Percentiles rank a stretch among this genome's conserved stretches.
These are phyloP conservation scores for Mycetomoellerius zeteki DNA, from an alignment of 1,140 invertebrate species.

Conservation along the genomic window DNA sequence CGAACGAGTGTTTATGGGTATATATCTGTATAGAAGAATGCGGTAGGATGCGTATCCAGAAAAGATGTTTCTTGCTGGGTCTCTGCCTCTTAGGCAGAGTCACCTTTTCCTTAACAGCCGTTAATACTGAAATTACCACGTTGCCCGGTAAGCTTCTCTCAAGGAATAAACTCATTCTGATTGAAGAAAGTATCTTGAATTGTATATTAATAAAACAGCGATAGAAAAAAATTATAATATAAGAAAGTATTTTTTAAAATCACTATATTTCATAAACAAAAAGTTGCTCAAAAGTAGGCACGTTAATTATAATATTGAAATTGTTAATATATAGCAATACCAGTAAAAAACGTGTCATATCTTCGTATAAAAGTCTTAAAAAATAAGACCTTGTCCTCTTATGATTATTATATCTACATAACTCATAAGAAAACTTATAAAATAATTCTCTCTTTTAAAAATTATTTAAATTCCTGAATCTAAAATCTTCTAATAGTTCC, in stretches of 20 bases:
- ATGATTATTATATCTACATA: not conserved
- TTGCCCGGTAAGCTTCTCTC: constrained; percentile 55
- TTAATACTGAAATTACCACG: constrained; percentile 50
- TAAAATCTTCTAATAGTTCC: too few relatives aligned
- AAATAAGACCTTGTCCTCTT: not conserved
- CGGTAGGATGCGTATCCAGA: constrained; percentile 83
- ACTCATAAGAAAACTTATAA: not conserved
- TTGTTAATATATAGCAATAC: not conserved
- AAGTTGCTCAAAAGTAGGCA: too few relatives aligned
- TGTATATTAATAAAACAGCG: not conserved
- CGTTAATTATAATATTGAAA: not conserved
- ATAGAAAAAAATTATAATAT: not conserved
- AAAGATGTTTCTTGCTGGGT: constrained; percentile 80
- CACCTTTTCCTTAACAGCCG: constrained; percentile 39
- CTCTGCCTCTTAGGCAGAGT: constrained; percentile 78
- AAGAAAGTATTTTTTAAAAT: not conserved
- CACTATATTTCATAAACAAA: not conserved
- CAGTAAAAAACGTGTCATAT: not conserved
- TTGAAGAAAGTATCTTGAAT: not conserved
- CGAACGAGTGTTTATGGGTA: constrained; percentile 50
- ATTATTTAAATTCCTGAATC: not conserved
- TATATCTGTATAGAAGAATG: constrained; percentile 79
- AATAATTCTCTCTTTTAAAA: not conserved
- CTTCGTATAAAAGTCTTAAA: not conserved
- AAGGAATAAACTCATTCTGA: not conserved